phyloP scores from a whole-genome alignment of 2,888 invertebrate genomes.

The Campoletis raptor region DNA sequence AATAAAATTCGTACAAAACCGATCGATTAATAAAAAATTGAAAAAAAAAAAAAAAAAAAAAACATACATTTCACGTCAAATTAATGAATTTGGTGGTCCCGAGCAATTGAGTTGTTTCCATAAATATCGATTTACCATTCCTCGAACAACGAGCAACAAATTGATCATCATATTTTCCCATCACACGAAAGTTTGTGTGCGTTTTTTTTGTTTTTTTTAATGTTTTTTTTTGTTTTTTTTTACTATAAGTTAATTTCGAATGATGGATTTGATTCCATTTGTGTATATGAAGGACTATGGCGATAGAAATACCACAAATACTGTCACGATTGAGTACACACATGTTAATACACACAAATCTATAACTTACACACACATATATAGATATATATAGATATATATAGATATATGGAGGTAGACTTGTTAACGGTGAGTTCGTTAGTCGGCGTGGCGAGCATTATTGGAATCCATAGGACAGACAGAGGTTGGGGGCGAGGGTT shows the following conservation, averaged over 20 bases:
- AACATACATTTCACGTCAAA: not conserved
- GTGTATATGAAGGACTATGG: slow-evolving; percentile 6
- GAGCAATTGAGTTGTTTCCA: too few species aligned
- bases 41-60: not conserved
- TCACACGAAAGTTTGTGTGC: too few species aligned
- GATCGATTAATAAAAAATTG: not conserved
- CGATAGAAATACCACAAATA: slow-evolving; percentile 31
- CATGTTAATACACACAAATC: slow-evolving; percentile 8
- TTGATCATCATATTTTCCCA: too few species aligned
- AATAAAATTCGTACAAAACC: not conserved
- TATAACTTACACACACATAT: not conserved
- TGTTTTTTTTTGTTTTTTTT: not conserved
- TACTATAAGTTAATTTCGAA: not conserved
- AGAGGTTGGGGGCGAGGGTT: slow-evolving; percentile 52
- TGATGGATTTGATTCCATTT: not conserved
- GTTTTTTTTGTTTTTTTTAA: too few species aligned
- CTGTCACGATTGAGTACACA: not conserved
- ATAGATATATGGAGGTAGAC: slow-evolving; percentile 13
- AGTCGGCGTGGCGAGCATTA: slow-evolving; percentile 69
- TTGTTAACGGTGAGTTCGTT: slow-evolving; percentile 69
- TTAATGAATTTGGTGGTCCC: too few species aligned
- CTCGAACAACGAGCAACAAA: too few species aligned
- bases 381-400: slow-evolving; percentile 33
- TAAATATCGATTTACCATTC: too few species aligned
- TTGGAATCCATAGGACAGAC: slow-evolving; percentile 68